Base-by-base conservation (phyloP, 2,113 vertebrate species). In the Aix galericulata region DNA sequence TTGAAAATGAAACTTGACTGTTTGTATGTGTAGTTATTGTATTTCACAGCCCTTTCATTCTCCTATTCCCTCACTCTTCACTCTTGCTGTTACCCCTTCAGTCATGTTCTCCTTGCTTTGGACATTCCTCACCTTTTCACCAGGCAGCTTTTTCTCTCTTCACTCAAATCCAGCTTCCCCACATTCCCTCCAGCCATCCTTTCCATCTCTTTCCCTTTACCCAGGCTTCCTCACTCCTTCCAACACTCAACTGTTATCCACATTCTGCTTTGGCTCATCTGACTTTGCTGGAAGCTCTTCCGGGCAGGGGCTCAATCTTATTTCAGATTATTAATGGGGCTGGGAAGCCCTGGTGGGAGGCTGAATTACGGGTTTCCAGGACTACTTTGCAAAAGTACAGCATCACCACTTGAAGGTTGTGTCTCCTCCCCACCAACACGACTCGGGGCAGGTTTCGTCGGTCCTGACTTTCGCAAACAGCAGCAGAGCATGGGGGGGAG, bases 391-490 rank as follows among this genome's bases (percentile, higher is more conserved):
- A 91, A 42, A 85, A 72, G 86, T 12, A 11, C 38, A 72, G 34
- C 34, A 44, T 42, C 50, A 31, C 13, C 44, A 23, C 21, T 17
- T 44, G n/a, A 50, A 83, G 29, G 17, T 16, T 81, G n/a, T 9
- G 68, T 72, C 75, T 95, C 22, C 38, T 88, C 36, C 21, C 40
- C 52, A 12, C 10, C 6, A 62, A 44, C 44, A 88, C 53, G 48
- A 29, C 5, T 40, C 18, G 1, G n/a, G 75, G n/a, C 25, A 40
- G 0, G 0, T 80, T 89, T 69, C 17, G 48, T 14, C 0, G 0
- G 11, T 82, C 52, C 60, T 89, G 76, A 50, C 18, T 76, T 59
- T 38, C 1, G 0, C 52, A 17, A 9, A 16, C 6, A 77, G 32
- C 59, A 72, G 36, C 73, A 87, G 38, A 71, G 32, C 1, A 0